These are phyloP conservation scores for Remorina albescens DNA, from an alignment of 2,797 vertebrate species.

Conservation along the genomic window DNA sequence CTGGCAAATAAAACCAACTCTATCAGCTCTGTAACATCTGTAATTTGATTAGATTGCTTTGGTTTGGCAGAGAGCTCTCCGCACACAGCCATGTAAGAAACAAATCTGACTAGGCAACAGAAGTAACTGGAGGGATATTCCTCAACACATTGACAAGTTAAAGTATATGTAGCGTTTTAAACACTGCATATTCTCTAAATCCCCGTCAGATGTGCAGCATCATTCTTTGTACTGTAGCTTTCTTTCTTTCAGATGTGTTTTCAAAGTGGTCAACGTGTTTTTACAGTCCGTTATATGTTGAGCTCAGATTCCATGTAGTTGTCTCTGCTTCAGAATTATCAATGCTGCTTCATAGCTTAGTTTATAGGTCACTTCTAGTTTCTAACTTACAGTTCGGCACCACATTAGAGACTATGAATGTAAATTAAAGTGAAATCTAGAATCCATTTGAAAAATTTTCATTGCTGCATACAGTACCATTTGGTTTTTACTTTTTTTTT, in stretches of 20 bases:
- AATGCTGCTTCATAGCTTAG: background rate
- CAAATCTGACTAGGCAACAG: background rate
- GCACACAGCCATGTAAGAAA: background rate
- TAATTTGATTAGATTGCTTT: slow-evolving; percentile 7
- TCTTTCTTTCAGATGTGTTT: slow-evolving; percentile 12
- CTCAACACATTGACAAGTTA: background rate
- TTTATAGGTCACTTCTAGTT: too few relatives aligned
- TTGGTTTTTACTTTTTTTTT: background rate
- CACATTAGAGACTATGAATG: background rate
- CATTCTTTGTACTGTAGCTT: background rate
- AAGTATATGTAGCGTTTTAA: background rate
- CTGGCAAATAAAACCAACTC: background rate
- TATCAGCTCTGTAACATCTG: background rate
- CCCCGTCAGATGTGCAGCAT: too few relatives aligned
- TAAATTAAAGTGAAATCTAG: slow-evolving; percentile 6
- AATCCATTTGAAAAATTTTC: background rate
- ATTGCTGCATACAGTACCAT: background rate
- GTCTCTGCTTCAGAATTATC: background rate
- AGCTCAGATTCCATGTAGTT: background rate
- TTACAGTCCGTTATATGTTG: background rate
- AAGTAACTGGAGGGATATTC: background rate
- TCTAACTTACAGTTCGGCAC: background rate
- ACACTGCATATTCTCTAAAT: background rate
- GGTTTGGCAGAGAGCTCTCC: background rate
- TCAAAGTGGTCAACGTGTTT: background rate